Conservation (phyloP, 2,888 invertebrate species). For the Melitaea athalia region DNA sequence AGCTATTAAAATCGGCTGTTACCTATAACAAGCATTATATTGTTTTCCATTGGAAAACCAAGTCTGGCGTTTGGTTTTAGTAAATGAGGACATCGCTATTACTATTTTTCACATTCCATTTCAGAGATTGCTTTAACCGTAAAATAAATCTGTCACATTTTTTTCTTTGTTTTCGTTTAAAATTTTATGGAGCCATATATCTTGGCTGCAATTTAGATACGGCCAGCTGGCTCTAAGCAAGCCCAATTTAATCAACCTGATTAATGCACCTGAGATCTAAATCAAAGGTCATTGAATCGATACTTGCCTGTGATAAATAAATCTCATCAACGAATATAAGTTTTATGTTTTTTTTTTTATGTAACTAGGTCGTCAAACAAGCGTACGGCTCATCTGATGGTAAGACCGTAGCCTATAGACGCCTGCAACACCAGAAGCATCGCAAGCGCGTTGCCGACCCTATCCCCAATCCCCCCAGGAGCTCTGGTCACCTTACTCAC, state of each 20-base stretch:
- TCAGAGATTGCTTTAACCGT: neutral
- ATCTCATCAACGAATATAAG: neutral
- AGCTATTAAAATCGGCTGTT: too few species aligned
- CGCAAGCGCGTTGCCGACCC: too few species aligned
- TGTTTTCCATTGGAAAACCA: too few species aligned
- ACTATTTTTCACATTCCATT: neutral
- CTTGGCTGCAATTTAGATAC: neutral
- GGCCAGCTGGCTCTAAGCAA: neutral
- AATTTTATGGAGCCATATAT: conserved; percentile 1
- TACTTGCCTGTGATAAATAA: neutral
- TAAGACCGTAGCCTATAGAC: too few species aligned
- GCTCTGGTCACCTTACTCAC: too few species aligned
- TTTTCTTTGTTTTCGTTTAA: neutral
- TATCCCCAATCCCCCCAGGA: too few species aligned
- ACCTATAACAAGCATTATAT: too few species aligned
- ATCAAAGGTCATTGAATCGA: neutral
- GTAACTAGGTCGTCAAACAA: too few species aligned
- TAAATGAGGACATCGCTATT: neutral
- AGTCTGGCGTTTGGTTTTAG: too few species aligned
- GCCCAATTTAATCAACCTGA: conserved; percentile 3
- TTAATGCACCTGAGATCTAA: neutral
- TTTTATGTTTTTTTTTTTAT: too few species aligned
- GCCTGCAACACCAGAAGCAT: too few species aligned
- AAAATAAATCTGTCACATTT: neutral
- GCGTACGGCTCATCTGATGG: too few species aligned